Base-by-base conservation (phyloP, 2,888 invertebrate species). In the Odontomyia ornata region DNA sequence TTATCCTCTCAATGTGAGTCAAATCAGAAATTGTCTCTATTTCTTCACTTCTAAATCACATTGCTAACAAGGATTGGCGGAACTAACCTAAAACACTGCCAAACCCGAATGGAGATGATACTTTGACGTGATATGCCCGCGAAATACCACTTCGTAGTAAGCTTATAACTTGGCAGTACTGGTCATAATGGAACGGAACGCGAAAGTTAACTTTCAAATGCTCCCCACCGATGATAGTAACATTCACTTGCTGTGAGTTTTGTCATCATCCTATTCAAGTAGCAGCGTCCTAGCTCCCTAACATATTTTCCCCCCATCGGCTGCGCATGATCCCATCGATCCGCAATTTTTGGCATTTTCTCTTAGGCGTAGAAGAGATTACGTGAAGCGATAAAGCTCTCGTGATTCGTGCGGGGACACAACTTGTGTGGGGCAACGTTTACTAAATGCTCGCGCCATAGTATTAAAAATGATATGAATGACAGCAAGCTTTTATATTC, bases 301-400 rank as follows among this genome's bases (percentile, higher is more conserved):
- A 77, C 65, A 56, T 57, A 77, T 30, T 56, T 75, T 77, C 52
- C 62, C n/a, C 75, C 65, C 25, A 75, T 47, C 27, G 75, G 52
- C n/a, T 43, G 78, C 78, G 78, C 78, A 78, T 64, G 78, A 73
- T 72, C 57, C 67, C 47, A 78, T 78, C 76, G 78, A 78, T 78
- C 78, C 78, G 15, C 60, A 71, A 62, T 28, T 75, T 75, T 62
- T 75, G 47, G 73, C 60, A 57, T 57, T 73, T 73, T 73, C 73
- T 73, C 73, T 73, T 73, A 73, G 43, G 30, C 73, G 57, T 73
- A 5, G 30, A 73, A 73, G 73, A 73, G 73, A 73, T 73, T 73
- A 73, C 36, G 43, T 52, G 43, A 52, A 13, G 21, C 30, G 65
- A 76, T 65, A 76, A 76, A 76, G 76, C 76, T 64, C 23, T 46